A percentile compares a stretch with the other conserved stretches of the same genome.
Evolutionary conservation across 2,113 vertebrate species (phyloP).

Genomic region (Cyrtonyx montezumae): DNA sequence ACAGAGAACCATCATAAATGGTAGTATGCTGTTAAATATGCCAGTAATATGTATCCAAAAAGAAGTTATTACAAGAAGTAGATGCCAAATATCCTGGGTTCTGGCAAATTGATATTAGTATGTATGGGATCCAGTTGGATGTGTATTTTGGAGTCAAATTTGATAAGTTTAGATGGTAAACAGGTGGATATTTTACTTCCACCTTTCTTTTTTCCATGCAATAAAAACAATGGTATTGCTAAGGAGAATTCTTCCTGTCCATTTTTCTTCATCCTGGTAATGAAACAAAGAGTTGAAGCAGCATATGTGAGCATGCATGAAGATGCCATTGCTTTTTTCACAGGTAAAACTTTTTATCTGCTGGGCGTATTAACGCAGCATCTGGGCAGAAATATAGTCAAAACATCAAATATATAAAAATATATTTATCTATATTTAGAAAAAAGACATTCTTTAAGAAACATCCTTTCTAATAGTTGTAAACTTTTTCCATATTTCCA

Average conservation of each 20-base stretch:
- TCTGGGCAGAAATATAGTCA: not conserved
- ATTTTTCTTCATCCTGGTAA: not conserved
- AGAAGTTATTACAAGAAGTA: conserved; percentile 27
- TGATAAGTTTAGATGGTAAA: not conserved
- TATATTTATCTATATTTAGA: not conserved
- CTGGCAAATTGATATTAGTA: conserved; percentile 2
- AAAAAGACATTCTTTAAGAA: not conserved
- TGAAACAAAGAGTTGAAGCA: not conserved
- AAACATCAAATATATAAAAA: not conserved
- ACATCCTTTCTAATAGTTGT: not conserved
- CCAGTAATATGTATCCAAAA: conserved; percentile 29
- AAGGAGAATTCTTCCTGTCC: not conserved
- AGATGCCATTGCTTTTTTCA: not conserved
- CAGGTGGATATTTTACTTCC: not conserved
- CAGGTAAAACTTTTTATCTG: not conserved
- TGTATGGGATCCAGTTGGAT: conserved; percentile 38
- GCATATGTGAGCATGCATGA: accelerated
- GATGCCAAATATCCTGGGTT: conserved; percentile 48
- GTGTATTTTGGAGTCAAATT: not conserved
- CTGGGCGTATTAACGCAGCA: not conserved
- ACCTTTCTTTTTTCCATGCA: not conserved
- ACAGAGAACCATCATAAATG: not conserved
- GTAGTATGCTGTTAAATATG: not conserved
- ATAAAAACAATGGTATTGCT: not conserved
- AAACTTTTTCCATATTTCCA: not conserved